A percentile compares a stretch with the other conserved stretches of the same genome.
These are phyloP conservation scores for Thaumetopoea pityocampa DNA, from an alignment of 1,140 invertebrate genomes.

Conservation along the genomic window DNA sequence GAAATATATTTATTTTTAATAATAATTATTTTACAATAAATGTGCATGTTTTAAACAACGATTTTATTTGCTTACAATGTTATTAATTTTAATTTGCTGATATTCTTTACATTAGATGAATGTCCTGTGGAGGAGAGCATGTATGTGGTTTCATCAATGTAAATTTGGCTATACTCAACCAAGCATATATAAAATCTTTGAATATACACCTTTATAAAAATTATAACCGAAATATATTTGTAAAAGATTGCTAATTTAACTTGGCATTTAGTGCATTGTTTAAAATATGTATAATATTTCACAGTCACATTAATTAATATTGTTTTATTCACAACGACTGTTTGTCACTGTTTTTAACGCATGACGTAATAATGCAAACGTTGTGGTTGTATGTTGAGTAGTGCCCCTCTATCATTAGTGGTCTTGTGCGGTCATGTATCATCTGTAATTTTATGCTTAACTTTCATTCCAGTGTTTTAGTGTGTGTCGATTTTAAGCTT, in stretches of 20 bases:
- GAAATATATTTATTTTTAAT: conserved; percentile 10
- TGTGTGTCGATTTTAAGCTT: conserved; percentile 63
- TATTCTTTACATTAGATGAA: conserved; percentile 34
- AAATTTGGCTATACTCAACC: conserved; percentile 21
- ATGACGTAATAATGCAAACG: no score
- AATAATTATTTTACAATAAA: conserved; percentile 18
- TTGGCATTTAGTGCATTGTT: no score
- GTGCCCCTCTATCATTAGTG: conserved; percentile 16
- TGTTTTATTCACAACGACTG: no score
- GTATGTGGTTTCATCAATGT: conserved; percentile 44
- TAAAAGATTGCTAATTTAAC: no score
- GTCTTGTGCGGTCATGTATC: conserved; percentile 8
- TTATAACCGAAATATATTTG: no score
- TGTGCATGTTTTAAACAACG: conserved; percentile 53
- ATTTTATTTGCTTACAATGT: conserved; percentile 56
- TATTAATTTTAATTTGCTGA: conserved; percentile 49
- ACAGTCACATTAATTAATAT: no score
- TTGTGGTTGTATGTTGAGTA: conserved; percentile 11
- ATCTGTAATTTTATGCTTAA: conserved; percentile 54
- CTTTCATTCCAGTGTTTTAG: conserved; percentile 70
- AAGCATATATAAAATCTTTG: neutral
- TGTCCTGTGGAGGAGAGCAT: conserved; percentile 40
- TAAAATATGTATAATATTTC: no score
- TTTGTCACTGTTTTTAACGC: conserved; percentile 1
- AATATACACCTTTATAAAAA: no score